Conservation (phyloP, 1,140 invertebrate species). For the Drosophila ogumai region DNA sequence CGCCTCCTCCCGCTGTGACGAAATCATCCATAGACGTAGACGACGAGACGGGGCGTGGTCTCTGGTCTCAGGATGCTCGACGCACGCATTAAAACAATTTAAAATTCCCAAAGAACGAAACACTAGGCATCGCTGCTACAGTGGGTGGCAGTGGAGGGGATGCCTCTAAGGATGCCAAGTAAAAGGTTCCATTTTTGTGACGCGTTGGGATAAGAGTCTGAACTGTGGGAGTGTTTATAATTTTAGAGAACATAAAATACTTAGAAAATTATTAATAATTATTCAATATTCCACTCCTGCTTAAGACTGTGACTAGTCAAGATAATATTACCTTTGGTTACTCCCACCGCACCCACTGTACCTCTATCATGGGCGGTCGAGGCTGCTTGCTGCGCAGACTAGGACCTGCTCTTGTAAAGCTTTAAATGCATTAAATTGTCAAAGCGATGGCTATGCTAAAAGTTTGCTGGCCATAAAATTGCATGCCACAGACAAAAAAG, state of each 20-base stretch:
- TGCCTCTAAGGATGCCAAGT: neutral
- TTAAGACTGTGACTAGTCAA: neutral
- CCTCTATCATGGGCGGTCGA: slow-evolving; percentile 42
- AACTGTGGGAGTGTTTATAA: neutral
- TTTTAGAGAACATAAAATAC: neutral
- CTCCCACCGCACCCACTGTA: slow-evolving; percentile 40
- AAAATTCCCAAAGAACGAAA: slow-evolving; percentile 71
- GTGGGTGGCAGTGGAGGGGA: slow-evolving; percentile 18
- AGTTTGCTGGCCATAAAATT: slow-evolving; percentile 77
- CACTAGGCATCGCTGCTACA: slow-evolving; percentile 31
- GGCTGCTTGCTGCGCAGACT: slow-evolving; percentile 25
- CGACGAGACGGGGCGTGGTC: slow-evolving; percentile 57
- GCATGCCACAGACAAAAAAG: slow-evolving; percentile 73
- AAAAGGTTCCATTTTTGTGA: slow-evolving; percentile 10
- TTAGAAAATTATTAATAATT: neutral
- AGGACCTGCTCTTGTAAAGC: slow-evolving; percentile 48
- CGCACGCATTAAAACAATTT: slow-evolving; percentile 78
- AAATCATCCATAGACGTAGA: slow-evolving; percentile 60
- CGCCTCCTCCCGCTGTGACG: slow-evolving; percentile 54
- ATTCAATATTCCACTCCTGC: neutral
- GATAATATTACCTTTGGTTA: neutral
- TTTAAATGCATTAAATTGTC: slow-evolving; percentile 83
- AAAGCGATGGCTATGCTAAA: slow-evolving; percentile 66
- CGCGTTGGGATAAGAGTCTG: neutral
- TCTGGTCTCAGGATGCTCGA: slow-evolving; percentile 50